These are phyloP conservation scores for Aquatica leii DNA, from an alignment of 2,888 invertebrate species.

Conservation along the genomic window DNA sequence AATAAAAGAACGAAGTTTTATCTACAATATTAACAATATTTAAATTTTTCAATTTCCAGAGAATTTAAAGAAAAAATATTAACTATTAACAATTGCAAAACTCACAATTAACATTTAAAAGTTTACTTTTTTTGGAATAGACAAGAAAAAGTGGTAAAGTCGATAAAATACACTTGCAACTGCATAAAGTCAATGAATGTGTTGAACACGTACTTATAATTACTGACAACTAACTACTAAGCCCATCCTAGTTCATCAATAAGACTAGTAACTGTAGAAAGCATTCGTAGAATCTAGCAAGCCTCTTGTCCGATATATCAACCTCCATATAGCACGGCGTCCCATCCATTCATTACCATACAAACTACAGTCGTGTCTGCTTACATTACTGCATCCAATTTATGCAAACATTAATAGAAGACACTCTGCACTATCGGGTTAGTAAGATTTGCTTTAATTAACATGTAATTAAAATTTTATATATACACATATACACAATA, in stretches of 20 bases:
- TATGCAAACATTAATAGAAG: conserved; percentile 48
- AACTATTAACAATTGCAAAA: too few relatives aligned
- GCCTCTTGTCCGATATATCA: conserved; percentile 42
- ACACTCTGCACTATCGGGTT: conserved; percentile 41
- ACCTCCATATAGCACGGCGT: conserved; percentile 48
- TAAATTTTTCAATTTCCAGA: too few relatives aligned
- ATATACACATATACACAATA: conserved; percentile 2
- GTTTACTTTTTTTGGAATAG: too few relatives aligned
- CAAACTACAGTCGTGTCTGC: conserved; percentile 51
- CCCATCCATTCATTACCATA: conserved; percentile 52
- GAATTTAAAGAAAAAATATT: too few relatives aligned
- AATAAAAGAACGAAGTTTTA: too few relatives aligned
- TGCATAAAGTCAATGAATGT: not conserved
- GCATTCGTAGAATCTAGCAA: conserved; percentile 27
- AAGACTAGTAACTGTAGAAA: conserved; percentile 11
- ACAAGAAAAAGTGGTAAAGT: too few relatives aligned
- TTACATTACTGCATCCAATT: conserved; percentile 43
- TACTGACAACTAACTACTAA: conserved; percentile 12
- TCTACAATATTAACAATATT: too few relatives aligned
- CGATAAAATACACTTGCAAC: too few relatives aligned
- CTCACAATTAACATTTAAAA: too few relatives aligned
- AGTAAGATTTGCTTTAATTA: conserved; percentile 50
- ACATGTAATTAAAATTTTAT: conserved; percentile 51
- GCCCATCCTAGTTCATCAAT: conserved; percentile 29
- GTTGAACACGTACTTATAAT: conserved; percentile 22